A percentile compares a stretch with the other conserved stretches of the same genome.
Evolutionary conservation across 2,113 vertebrate genomes (phyloP).

Genomic region (Sterna hirundo): DNA sequence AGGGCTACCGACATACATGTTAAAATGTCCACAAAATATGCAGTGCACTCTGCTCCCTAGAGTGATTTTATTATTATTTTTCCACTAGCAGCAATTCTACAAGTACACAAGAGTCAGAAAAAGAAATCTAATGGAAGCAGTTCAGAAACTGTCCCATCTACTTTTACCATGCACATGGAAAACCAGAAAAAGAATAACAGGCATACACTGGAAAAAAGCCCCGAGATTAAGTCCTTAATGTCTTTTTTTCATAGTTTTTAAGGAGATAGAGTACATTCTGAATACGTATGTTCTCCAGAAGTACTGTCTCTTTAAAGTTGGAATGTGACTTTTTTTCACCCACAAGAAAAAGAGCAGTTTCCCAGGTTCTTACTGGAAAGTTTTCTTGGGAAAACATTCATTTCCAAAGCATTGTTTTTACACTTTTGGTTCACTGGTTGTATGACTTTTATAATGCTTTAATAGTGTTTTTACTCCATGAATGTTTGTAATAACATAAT

Average conservation of each 20-base stretch:
- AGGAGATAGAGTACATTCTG: neutral
- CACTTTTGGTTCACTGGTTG: conserved; percentile 41
- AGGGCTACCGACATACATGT: neutral
- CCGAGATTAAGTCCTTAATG: neutral
- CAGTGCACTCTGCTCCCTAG: neutral
- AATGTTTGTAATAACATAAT: conserved; percentile 44
- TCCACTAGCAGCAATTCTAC: conserved; percentile 6
- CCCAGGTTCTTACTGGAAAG: conserved; percentile 59
- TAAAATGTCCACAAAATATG: neutral
- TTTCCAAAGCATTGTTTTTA: conserved; percentile 29
- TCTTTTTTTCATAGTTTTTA: neutral
- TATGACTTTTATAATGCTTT: conserved; percentile 11
- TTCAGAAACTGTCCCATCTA: conserved; percentile 16
- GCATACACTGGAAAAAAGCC: neutral
- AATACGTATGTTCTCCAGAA: neutral
- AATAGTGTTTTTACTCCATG: neutral
- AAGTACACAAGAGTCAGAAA: neutral
- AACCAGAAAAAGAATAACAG: neutral
- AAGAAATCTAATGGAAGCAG: neutral
- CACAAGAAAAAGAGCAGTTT: conserved; percentile 41
- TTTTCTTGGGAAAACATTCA: conserved; percentile 49
- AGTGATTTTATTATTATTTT: neutral
- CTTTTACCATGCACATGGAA: conserved; percentile 11
- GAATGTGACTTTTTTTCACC: neutral
- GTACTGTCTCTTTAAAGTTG: conserved; percentile 29